Base-by-base conservation (phyloP, 2,888 invertebrate species). In the Nomada hirtipes region DNA sequence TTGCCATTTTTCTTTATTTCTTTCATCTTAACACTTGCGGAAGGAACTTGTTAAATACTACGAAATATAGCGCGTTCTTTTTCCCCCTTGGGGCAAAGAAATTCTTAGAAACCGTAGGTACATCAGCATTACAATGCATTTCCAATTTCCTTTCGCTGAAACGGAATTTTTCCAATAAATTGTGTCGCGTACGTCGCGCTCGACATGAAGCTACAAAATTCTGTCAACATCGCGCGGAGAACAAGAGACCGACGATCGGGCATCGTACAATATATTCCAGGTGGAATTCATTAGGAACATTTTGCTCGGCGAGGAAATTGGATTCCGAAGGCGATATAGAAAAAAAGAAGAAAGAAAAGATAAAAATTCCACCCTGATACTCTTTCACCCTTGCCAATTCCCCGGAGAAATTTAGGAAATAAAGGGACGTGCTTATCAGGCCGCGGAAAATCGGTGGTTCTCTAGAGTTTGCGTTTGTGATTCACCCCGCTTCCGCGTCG, bases 401-500 rank as follows among this genome's bases (percentile, higher is more conserved):
- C 55, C 26, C 4, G 23, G 53, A 50, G 74, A 57, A 64, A 63
- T 70, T 74, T 23, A 1, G 2, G 11, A 20, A 42, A 23, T 18
- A 15, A 11, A 36, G 0, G 1, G 20, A 7, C 47, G 47, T 11
- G 11, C 7, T 18, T n/a, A 20, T 1, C 4, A 23, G n/a, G 2
- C 4, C 9, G 11, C 10, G 15, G 13, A 42, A 18, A 26, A 68
- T 23, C 23, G 42, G 18, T 4, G 55, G 18, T 42, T 15, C 15
- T 20, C 18, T 1, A 15, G 2, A n/a, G 13, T 13, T 20, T 15
- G 10, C 13, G 81, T 76, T 77, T 44, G 26, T 50, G 61, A 76
- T 59, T 69, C n/a, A n/a, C 47, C n/a, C 2, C 15, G 59, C 64
- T 81, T 64, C 70, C 67, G 57, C 60, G 50, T 69, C 57, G 18